phyloP scores from a whole-genome alignment of 2,888 invertebrate species.

The Chaetogeoica ovagalla region DNA sequence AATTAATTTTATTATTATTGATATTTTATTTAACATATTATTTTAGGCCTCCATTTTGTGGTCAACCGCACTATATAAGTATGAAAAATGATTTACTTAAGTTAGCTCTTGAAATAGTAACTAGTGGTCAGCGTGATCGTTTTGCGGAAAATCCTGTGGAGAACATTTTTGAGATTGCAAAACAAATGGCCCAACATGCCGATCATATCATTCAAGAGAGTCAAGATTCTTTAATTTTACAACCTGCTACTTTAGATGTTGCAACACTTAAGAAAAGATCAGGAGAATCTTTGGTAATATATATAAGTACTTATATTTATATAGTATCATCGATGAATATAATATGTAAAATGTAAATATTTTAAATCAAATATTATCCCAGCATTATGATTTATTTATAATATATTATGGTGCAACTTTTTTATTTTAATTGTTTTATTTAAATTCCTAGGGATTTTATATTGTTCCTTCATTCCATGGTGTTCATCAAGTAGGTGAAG shows the following conservation, averaged over 20 bases:
- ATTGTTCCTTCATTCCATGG: constrained; percentile 83
- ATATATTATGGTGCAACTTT: too few species aligned
- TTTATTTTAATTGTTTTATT: not conserved
- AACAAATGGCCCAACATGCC: constrained; percentile 74
- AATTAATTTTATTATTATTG: not conserved
- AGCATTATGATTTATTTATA: too few species aligned
- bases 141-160: constrained; percentile 85
- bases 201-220: constrained; percentile 86
- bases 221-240: constrained; percentile 85
- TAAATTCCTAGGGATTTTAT: constrained; percentile 72
- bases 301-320: not conserved
- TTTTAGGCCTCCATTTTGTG: constrained; percentile 66
- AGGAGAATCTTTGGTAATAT: constrained; percentile 74
- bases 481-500: constrained; percentile 78
- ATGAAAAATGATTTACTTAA: constrained; percentile 74
- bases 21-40: constrained; percentile 14
- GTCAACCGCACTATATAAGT: constrained; percentile 71
- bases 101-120: constrained; percentile 83
- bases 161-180: constrained; percentile 73
- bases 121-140: constrained; percentile 85
- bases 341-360: too few species aligned
- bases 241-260: constrained; percentile 86
- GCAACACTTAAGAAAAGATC: constrained; percentile 82
- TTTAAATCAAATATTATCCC: too few species aligned
- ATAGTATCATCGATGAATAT: not conserved